Evolutionary conservation across 2,113 vertebrate genomes (phyloP), one percentile per base, ranked within the genome.

Genomic region (Ciconia maguari): DNA sequence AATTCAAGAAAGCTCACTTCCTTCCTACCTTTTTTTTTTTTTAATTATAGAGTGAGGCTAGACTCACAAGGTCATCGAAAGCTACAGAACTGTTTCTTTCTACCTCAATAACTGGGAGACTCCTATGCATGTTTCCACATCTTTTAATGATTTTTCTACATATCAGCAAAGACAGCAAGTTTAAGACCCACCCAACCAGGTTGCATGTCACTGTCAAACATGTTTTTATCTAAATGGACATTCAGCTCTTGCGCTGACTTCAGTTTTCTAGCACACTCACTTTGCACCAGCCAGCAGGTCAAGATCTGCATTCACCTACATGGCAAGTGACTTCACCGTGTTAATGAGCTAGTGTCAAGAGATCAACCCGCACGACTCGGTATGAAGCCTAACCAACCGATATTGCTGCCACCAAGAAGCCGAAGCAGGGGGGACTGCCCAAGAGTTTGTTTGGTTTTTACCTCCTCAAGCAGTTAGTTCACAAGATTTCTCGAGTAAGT

Each of bases 1-100:
- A 95, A 95, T 94, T 94, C 93, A 93, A 76, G 91, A 93, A 90
- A 85, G 64, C 44, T 97, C 55, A 86, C 90, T 96, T 95, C 88
- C 92, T 95, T 75, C 68, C 83, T 70, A 19, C 13, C 38, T 38
- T 36, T 78, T 64, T 48, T 83, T 87, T 78, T 79, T 87, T 72
- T 78, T 6, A 81, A 87, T 72, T 71, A 85, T 24, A 89, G 83
- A 94, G 55, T 42, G 24, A 94, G 24, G 68, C 60, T 88, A 66
- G 17, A 90, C 70, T 91, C 58, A 58, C 62, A 94, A 94, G 93
- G 82, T 95, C 91, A 90, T 11, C 83, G 82, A 88, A 83, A 95
- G 60, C 70, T 74, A 83, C 49, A 93, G 54, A 83, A 93, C 51
- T 68, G 60, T 25, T 89, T 69, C 32, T 60, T 79, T 84, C 60